Percentiles rank a stretch among this genome's conserved stretches.
Evolutionary conservation across 1,140 invertebrate species (phyloP).

Genomic region (Octopus bimaculoides): DNA sequence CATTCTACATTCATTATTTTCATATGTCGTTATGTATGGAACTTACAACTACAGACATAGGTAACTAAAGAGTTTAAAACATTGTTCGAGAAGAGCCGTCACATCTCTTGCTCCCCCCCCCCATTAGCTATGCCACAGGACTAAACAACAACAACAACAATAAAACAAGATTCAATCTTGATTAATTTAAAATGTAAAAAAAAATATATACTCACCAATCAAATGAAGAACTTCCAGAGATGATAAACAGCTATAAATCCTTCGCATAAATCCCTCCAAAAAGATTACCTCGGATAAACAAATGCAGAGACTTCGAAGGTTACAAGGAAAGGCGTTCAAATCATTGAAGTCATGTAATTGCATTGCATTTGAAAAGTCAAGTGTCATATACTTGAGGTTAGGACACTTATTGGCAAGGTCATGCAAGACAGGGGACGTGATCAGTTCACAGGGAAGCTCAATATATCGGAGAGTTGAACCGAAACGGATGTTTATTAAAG

Average conservation of each 20-base stretch:
- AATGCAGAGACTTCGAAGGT: slow-evolving; percentile 92
- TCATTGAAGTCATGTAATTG: slow-evolving; percentile 98
- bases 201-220: slow-evolving; percentile 70
- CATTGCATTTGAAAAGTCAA: slow-evolving; percentile 98
- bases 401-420: slow-evolving; percentile 96
- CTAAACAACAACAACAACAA: no score
- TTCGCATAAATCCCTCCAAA: slow-evolving; percentile 99
- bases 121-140: no score
- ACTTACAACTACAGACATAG: no score
- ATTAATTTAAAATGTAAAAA: no score
- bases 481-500: slow-evolving; percentile 69
- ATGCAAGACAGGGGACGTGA: slow-evolving; percentile 95
- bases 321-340: slow-evolving; percentile 97
- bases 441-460: slow-evolving; percentile 95
- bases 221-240: slow-evolving; percentile 97
- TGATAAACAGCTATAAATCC: slow-evolving; percentile 99
- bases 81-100: no score
- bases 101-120: no score
- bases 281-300: slow-evolving; percentile 99
- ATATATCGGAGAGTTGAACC: slow-evolving; percentile 75
- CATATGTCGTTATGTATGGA: no score
- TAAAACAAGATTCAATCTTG: no score
- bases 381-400: slow-evolving; percentile 93
- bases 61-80: no score
- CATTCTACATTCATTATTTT: no score